Percentiles rank a stretch among this genome's conserved stretches.
Evolutionary conservation across 2,797 vertebrate species (phyloP).

Genomic region (Cynodonichthys magdalenae): DNA sequence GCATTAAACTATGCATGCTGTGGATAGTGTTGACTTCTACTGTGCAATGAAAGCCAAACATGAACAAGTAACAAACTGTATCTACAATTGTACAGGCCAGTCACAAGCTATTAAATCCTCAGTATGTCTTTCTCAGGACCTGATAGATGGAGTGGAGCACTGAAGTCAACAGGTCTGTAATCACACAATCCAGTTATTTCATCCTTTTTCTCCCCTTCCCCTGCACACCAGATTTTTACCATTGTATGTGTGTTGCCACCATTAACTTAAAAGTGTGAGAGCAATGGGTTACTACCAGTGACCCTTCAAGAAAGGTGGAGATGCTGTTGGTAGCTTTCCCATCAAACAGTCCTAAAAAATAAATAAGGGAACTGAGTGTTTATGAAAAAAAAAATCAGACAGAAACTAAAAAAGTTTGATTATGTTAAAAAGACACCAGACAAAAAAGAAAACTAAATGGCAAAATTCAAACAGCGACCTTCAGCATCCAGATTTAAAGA

Average conservation of each 20-base stretch:
- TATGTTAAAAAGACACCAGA: not conserved
- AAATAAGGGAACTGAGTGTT: not conserved
- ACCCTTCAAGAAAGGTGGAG: conserved; percentile 11
- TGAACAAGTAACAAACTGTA: conserved; percentile 16
- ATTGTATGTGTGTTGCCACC: conserved; percentile 13
- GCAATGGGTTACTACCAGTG: conserved; percentile 4
- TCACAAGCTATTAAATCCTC: conserved; percentile 38
- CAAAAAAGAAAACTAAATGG: not conserved
- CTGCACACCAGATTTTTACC: conserved; percentile 43
- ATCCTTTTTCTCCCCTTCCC: conserved; percentile 33
- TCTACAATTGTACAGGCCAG: conserved; percentile 29
- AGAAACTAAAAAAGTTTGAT: not conserved
- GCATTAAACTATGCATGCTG: conserved; percentile 1
- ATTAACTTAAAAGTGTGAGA: no score
- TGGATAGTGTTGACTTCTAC: no score
- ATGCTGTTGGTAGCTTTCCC: not conserved
- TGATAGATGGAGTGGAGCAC: conserved; percentile 41
- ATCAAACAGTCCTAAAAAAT: conserved; percentile 13
- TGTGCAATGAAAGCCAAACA: no score
- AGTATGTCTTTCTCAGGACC: conserved; percentile 43
- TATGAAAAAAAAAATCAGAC: not conserved
- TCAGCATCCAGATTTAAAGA: not conserved
- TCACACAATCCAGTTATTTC: conserved; percentile 50
- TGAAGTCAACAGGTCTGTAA: conserved; percentile 53
- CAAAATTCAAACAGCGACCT: not conserved